Evolutionary conservation across 2,113 vertebrate species (phyloP), one percentile per base, ranked within the genome.

Genomic region (Sclerurus mexicanus): DNA sequence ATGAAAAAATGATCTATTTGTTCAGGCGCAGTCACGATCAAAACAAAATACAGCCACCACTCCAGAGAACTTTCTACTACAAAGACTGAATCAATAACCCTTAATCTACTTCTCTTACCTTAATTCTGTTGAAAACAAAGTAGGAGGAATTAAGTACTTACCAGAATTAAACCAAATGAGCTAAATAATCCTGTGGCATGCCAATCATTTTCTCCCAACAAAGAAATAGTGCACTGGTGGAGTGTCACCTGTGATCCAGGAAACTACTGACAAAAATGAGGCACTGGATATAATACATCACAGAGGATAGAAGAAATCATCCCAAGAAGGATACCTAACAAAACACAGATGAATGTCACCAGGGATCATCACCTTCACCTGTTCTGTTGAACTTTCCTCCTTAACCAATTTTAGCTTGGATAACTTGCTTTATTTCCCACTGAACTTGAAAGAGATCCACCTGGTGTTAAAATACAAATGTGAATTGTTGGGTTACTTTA

Each of bases 331-430:
- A 44, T 27, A 80, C n/a, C 27, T 71, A 16, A 59, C 40, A 69
- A 91, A 93, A 81, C 4, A 7, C 18, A 82, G 40, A 63, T 46
- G 33, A 94, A 89, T 56, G 47, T 91, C 74, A 89, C 46, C 39
- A 86, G 49, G 91, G 94, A 73, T 93, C 93, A 90, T 83, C 87
- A 95, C 81, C 89, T 93, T 78, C 52, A 73, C 89, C 89, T 94
- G 62, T 47, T 84, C 78, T 67, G 50, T 75, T 85, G 67, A 95
- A 93, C 74, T 91, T 89, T 94, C 19, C 42, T 94, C 47, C 77
- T 95, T 35, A 74, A 79, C 19, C 44, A 60, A 50, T 92, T 93
- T 94, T 96, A 89, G 56, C 52, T 49, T 68, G 6, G 63, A 76
- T 85, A 96, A 66, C 14, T 59, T 93, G 12, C 56, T 87, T 52